A percentile compares a stretch with the other conserved stretches of the same genome.
Conservation (phyloP, 2,113 vertebrate genomes). For the Calyptommatus sinebrachiatus region DNA sequence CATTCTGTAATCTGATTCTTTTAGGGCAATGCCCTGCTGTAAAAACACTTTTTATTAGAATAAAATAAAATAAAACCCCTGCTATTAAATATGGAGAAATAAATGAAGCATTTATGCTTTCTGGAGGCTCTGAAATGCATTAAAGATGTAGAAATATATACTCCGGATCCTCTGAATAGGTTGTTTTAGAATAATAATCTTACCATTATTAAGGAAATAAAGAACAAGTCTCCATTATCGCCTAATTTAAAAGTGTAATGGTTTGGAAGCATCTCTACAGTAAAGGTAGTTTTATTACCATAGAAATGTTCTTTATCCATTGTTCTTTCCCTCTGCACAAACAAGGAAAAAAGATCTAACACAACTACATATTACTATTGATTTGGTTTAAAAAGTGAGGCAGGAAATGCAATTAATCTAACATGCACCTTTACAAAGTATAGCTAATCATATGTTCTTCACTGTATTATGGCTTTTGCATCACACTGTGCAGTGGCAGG, state of each 20-base stretch:
- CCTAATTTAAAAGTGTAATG: conserved; percentile 10
- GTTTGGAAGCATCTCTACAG: neutral
- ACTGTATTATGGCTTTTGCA: neutral
- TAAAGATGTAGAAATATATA: neutral
- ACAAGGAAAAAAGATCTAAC: neutral
- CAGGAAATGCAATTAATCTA: neutral
- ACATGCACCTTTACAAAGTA: neutral
- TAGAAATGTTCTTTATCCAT: neutral
- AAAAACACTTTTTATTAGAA: neutral
- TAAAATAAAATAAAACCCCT: neutral
- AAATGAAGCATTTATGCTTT: neutral
- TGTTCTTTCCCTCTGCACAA: neutral
- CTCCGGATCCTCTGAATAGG: neutral
- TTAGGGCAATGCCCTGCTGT: neutral
- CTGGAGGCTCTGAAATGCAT: neutral
- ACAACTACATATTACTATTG: neutral
- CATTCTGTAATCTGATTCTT: neutral
- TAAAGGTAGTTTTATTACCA: neutral
- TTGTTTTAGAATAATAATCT: neutral
- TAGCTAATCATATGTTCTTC: neutral
- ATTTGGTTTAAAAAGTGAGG: neutral
- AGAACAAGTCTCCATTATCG: neutral
- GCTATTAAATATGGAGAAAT: neutral
- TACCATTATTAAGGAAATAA: neutral
- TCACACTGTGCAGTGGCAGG: neutral